A percentile compares a stretch with the other conserved stretches of the same genome.
These are phyloP conservation scores for Schizopygopsis pylzovi DNA, from an alignment of 2,797 vertebrate genomes.

Conservation along the genomic window DNA sequence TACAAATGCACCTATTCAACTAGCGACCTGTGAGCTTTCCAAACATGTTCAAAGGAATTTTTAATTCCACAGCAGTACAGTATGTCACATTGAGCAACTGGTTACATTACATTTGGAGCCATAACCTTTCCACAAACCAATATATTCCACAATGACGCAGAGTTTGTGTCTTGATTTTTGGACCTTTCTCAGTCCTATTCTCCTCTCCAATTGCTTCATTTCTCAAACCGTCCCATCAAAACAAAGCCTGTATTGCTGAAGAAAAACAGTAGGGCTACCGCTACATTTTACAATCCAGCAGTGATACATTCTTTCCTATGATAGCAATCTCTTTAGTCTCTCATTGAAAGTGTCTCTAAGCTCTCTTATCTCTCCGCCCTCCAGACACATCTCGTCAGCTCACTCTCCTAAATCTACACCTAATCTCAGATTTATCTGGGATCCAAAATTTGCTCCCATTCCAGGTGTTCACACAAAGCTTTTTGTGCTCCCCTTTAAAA, in stretches of 20 bases:
- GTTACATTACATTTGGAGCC: neutral
- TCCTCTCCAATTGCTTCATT: neutral
- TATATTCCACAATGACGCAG: neutral
- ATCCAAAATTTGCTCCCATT: conserved; percentile 50
- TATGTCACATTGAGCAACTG: neutral
- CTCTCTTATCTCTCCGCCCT: conserved; percentile 49
- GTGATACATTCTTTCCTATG: conserved; percentile 25
- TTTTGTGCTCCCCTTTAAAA: conserved; percentile 23
- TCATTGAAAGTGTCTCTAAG: conserved; percentile 51
- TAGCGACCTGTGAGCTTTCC: neutral
- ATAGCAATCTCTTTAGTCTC: conserved; percentile 49
- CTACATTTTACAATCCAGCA: conserved; percentile 17
- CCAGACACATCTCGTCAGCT: conserved; percentile 48
- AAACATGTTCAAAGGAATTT: neutral
- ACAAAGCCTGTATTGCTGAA: neutral
- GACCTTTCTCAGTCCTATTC: neutral
- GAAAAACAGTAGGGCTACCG: conserved; percentile 26
- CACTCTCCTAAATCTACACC: conserved; percentile 47
- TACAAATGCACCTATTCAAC: neutral
- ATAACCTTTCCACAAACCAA: neutral
- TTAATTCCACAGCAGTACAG: neutral
- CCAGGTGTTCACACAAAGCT: conserved; percentile 50
- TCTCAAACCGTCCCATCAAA: neutral
- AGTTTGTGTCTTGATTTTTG: neutral
- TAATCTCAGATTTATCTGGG: conserved; percentile 54